A percentile compares a stretch with the other conserved stretches of the same genome.
phyloP scores from a whole-genome alignment of 2,797 vertebrate species.

The Molossus alvarezi region DNA sequence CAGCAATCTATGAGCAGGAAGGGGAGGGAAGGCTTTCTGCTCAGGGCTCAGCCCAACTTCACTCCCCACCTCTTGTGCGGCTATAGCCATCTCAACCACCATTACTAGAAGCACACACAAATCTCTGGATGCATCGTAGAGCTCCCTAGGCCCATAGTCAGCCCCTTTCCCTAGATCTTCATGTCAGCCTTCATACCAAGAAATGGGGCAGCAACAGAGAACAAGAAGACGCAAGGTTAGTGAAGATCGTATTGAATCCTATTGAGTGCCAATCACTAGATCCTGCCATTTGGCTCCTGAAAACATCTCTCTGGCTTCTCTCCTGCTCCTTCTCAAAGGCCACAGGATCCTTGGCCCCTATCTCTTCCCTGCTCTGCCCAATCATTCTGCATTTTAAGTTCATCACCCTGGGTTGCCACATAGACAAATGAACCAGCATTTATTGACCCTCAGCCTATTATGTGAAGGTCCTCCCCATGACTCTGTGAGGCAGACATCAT shows the following conservation, averaged over 20 bases:
- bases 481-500: not conserved
- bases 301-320: not conserved
- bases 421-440: not conserved
- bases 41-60: not conserved
- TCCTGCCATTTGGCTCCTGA: not conserved
- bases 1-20: not conserved
- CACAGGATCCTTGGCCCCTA: not conserved
- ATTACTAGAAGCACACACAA: not conserved
- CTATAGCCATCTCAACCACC: not conserved
- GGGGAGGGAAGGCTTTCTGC: not conserved
- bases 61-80: not conserved
- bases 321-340: slow-evolving; percentile 18
- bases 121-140: not conserved
- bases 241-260: not conserved
- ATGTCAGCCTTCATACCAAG: not conserved
- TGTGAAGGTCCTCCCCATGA: not conserved
- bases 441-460: not conserved
- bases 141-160: not conserved
- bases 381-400: not conserved
- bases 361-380: not conserved
- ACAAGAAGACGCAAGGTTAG: not conserved
- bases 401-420: not conserved
- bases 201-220: not conserved
- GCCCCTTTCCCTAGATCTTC: not conserved
- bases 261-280: not conserved